phyloP scores from a whole-genome alignment of 2,113 vertebrate genomes.

The Fregetta grallaria region DNA sequence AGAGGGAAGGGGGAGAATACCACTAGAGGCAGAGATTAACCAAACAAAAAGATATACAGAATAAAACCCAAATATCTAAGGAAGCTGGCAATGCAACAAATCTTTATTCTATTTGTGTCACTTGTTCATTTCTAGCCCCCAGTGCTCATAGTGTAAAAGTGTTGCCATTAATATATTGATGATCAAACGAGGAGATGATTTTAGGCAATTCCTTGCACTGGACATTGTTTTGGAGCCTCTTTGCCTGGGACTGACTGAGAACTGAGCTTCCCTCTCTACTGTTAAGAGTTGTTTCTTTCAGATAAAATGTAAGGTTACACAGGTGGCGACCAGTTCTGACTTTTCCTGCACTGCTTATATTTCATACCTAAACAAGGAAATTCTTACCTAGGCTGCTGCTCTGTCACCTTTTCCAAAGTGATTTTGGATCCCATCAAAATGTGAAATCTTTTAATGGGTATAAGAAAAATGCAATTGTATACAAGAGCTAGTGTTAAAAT shows the following conservation, averaged over 20 bases:
- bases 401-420: background rate
- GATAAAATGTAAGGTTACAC: background rate
- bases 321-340: background rate
- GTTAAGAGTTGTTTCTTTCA: background rate
- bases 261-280: background rate
- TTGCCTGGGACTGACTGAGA: background rate
- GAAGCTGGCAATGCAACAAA: background rate
- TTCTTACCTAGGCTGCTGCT: background rate
- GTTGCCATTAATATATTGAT: background rate
- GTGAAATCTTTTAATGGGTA: background rate
- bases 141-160: background rate
- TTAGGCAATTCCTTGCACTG: background rate
- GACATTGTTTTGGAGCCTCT: background rate
- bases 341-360: background rate
- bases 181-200: background rate
- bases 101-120: background rate
- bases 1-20: background rate
- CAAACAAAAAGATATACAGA: background rate
- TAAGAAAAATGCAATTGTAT: background rate
- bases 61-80: background rate
- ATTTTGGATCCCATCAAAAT: background rate
- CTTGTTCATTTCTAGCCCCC: background rate
- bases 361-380: background rate
- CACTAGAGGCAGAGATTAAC: background rate
- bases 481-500: background rate